These are phyloP conservation scores for Hydropsyche betteni DNA, from an alignment of 2,888 invertebrate genomes.

Conservation along the genomic window DNA sequence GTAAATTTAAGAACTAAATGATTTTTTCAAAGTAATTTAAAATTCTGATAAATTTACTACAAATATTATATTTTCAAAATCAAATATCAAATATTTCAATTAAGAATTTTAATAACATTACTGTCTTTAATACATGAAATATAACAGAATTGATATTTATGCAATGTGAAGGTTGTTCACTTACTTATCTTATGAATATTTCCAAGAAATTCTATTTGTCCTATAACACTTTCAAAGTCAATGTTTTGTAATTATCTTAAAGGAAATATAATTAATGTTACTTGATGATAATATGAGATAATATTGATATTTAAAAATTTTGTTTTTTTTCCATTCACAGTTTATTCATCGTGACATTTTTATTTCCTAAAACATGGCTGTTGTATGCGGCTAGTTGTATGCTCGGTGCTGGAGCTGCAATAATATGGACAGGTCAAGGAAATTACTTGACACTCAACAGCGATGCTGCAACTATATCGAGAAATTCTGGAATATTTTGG, in stretches of 20 bases:
- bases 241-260: conserved; percentile 8
- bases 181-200: neutral
- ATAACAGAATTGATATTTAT: neutral
- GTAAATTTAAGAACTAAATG: too few species aligned
- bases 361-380: conserved; percentile 83
- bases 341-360: conserved; percentile 88
- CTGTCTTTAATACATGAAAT: too few species aligned
- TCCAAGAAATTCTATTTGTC: neutral
- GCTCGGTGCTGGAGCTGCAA: conserved; percentile 90
- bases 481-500: conserved; percentile 98
- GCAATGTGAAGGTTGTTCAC: neutral
- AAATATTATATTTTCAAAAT: too few species aligned
- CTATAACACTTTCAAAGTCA: conserved; percentile 10
- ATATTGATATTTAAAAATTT: neutral
- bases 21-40: too few species aligned
- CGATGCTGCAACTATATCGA: conserved; percentile 83
- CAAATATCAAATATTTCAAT: too few species aligned
- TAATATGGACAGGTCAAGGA: conserved; percentile 97
- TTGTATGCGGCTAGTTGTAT: conserved; percentile 86
- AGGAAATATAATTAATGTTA: too few species aligned
- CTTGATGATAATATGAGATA: too few species aligned
- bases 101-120: too few species aligned
- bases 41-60: too few species aligned
- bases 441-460: conserved; percentile 92
- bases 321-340: conserved; percentile 65